Evolutionary conservation across 2,797 vertebrate genomes (phyloP), one percentile per base, ranked within the genome.

Genomic region (Gambelia wislizenii): DNA sequence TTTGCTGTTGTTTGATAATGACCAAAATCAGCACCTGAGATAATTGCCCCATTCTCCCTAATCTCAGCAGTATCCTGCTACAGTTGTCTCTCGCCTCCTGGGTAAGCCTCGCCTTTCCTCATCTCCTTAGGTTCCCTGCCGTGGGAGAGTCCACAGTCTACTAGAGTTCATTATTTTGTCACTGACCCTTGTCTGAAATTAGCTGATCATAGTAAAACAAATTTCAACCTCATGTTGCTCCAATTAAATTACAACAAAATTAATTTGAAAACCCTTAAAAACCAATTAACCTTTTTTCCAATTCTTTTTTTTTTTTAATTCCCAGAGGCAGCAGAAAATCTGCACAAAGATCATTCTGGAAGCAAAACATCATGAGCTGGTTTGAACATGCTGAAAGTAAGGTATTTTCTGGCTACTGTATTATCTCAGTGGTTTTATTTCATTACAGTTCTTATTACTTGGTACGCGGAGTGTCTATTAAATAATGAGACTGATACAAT

Each of bases 261-360:
- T 3, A 93, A 81, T 90, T 93, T 33, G 0, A 89, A 89, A 89
- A 75, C 89, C 87, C 61, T 92, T 84, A 92, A 93, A 91, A 95
- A 88, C 92, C 95, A 94, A 92, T 91, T 91, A 95, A 93, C 85
- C 82, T 94, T 90, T 91, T 80, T 81, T 91, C 91, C 85, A 93
- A 79, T 77, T 72, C 69, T 89, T 69, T 36, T 30, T 90, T 56
- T 56, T 61, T 59, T 59, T 59, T 59, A 75, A 54, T 90, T 92
- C 90, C 80, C 89, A 36, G 89, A 92, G 49, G 44, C 39, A 92
- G 83, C 36, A 75, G 54, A 81, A 70, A 88, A 81, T 33, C 69
- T 70, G 18, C 56, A 87, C 82, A 82, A 69, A 82, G 77, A 67
- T 42, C 70, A 67, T 88, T 36, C 59, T 3, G 6, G 22, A 81